Conservation (phyloP, 2,113 vertebrate species). For the Clarias magur region DNA sequence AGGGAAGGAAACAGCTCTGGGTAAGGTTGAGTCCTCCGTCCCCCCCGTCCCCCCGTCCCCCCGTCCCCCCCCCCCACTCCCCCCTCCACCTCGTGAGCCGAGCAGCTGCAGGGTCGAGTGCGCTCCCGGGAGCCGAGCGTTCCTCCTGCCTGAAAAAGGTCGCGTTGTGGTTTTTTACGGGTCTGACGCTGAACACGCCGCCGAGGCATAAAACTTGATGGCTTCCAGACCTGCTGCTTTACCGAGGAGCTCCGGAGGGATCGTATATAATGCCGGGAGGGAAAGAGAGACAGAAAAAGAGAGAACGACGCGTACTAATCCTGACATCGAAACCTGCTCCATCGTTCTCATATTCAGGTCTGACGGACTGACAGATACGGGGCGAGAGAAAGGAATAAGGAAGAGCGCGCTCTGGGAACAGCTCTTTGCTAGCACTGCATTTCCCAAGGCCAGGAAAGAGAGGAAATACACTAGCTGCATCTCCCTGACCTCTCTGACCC, state of each 20-base stretch:
- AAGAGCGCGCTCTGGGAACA: conserved; percentile 66
- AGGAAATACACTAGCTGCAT: conserved; percentile 78
- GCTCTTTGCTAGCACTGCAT: conserved; percentile 70
- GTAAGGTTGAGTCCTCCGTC: conserved; percentile 18
- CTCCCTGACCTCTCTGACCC: conserved; percentile 68
- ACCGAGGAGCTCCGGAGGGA: conserved; percentile 50
- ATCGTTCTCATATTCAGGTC: conserved; percentile 19
- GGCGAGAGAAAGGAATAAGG: conserved; percentile 33
- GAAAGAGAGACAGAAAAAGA: conserved; percentile 36
- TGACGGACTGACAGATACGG: conserved; percentile 8
- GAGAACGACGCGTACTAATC: conserved; percentile 38
- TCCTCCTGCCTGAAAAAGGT: conserved; percentile 46
- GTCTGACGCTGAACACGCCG: conserved; percentile 49
- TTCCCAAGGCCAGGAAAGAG: conserved; percentile 76
- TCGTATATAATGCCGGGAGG: conserved; percentile 36
- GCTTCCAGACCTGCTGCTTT: conserved; percentile 60
- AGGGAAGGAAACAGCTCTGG: conserved; percentile 35
- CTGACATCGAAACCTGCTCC: conserved; percentile 18
- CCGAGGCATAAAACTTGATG: conserved; percentile 50
- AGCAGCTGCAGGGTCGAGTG: conserved; percentile 30
- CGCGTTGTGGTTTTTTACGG: conserved; percentile 40
- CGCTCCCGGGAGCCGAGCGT: conserved; percentile 17
- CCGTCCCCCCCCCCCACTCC: neutral
- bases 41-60: neutral
- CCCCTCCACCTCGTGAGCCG: conserved; percentile 1